These are phyloP conservation scores for Oasisia sp. DNA, from an alignment of 2,888 invertebrate species.

Conservation along the genomic window DNA sequence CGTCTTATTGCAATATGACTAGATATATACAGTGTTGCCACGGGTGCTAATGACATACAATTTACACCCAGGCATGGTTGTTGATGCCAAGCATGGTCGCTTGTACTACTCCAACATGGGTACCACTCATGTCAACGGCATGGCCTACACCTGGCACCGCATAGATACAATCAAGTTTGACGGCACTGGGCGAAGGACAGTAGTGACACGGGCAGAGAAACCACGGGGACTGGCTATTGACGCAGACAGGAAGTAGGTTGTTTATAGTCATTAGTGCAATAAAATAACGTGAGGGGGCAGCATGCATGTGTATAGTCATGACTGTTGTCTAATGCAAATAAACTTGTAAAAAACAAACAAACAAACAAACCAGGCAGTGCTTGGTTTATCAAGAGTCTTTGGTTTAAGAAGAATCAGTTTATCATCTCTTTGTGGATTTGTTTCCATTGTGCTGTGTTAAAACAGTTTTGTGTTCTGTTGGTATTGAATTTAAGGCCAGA, in stretches of 20 bases:
- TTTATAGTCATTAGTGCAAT: background rate
- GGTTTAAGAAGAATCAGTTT: too few species aligned
- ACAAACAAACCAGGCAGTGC: background rate
- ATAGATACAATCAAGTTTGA: conserved; percentile 52
- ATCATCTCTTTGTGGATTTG: too few species aligned
- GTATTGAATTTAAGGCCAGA: background rate
- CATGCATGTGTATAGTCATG: background rate
- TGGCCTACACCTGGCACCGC: conserved; percentile 52
- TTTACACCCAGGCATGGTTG: conserved; percentile 39
- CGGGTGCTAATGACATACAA: background rate
- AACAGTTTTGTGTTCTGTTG: background rate
- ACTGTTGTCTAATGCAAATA: background rate
- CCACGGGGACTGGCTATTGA: conserved; percentile 52
- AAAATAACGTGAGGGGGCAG: background rate
- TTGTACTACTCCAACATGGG: conserved; percentile 59
- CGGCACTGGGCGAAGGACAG: conserved; percentile 42
- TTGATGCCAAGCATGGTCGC: conserved; percentile 49
- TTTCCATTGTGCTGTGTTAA: too few species aligned
- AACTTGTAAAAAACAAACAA: background rate
- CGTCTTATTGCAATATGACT: too few species aligned
- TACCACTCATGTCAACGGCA: conserved; percentile 47
- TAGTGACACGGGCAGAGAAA: conserved; percentile 47
- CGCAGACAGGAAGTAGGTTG: conserved; percentile 41
- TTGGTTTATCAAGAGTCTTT: background rate
- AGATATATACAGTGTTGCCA: too few species aligned